Evolutionary conservation across 1,140 invertebrate genomes (phyloP), one percentile per base, ranked within the genome.

Genomic region (Nasonia longicornis): DNA sequence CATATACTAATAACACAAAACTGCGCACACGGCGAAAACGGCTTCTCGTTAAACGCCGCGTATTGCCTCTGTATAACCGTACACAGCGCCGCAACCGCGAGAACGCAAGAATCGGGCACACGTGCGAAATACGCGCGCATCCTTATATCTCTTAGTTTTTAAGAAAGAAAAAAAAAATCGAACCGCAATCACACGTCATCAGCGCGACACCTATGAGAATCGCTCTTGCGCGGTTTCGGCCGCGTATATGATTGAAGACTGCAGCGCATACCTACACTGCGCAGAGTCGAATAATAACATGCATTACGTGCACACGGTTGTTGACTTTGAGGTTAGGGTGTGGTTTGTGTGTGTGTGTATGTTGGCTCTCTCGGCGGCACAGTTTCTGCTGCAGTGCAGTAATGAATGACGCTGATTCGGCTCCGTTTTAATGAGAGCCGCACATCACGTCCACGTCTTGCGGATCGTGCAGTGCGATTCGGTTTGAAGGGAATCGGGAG

Each of bases 341-440:
- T 31, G 58, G 26, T 26, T 0, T 26, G 26, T 26, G 26, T 26
- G 26, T 26, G 26, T 26, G 26, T 26, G 26, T 26, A 2, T 26
- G 26, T 26, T 26, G 26, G 26, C 26, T 26, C 26, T 26, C 26
- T 26, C 26, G 1, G 26, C 26, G 26, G 26, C 26, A 26, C 26
- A 26, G 26, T 26, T 26, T 26, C 26, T 1, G 26, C 26, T 26
- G 26, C 26, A 26, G 26, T 26, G 26, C 26, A 26, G 26, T 48
- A 78, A 78, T 58, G 29, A 70, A 70, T 8, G 76, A 77, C 35
- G 38, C n/a, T 42, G 64, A 58, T 70, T 70, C 69, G 69, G 29
- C 20, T 70, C 22, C 42, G 26, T 22, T 35, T 67, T 70, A 69
- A 78, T 58, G 45, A 52, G 10, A 42, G 4, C n/a, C 20, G 6